Base-by-base conservation (phyloP, 2,888 invertebrate genomes). In the Plagodis pulveraria region DNA sequence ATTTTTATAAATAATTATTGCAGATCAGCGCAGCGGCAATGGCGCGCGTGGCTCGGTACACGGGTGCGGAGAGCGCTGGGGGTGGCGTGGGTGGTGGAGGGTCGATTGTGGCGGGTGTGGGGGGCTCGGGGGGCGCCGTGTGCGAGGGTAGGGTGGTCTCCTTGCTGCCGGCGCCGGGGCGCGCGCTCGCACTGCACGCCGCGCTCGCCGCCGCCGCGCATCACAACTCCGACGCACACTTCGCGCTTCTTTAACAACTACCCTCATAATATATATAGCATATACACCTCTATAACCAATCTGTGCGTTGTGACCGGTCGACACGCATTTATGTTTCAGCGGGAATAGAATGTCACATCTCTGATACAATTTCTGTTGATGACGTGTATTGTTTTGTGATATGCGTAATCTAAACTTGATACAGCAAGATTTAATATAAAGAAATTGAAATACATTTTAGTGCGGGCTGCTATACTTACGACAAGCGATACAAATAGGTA, bases 1-100 rank as follows among this genome's bases (percentile, higher is more conserved):
- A n/a, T n/a, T n/a, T n/a, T n/a, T n/a, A n/a, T n/a, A n/a, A n/a
- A 4, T 5, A 9, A 8, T 11, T 22, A 35, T 33, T 47, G 10
- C 56, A 90, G 89, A 64, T 86, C 33, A 87, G 68, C 54, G 84
- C 82, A 0, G 82, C 84, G 11, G 90, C 90, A 5, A 87, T 89
- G 89, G 89, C 84, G 0, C 85, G 91, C 41, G 90, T 91, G 65
- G 90, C 91, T 5, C 84, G 87, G 7, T 89, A 87, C 78, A 86
- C 89, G 34, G 90, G 91, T 60, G 78, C 84, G 54, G 73, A 50
- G 71, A 10, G 40, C 89, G 36, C 89, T 90, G 60, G 78, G 83
- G 54, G 73, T 49, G 71, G 40, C 36, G 50, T 7, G 50, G 56
- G 35, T 89, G 89, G 89, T 83, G 0, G 91, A 38, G 90, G 89